These are phyloP conservation scores for Protobothrops mucrosquamatus DNA, from an alignment of 2,113 vertebrate genomes.

Conservation along the genomic window DNA sequence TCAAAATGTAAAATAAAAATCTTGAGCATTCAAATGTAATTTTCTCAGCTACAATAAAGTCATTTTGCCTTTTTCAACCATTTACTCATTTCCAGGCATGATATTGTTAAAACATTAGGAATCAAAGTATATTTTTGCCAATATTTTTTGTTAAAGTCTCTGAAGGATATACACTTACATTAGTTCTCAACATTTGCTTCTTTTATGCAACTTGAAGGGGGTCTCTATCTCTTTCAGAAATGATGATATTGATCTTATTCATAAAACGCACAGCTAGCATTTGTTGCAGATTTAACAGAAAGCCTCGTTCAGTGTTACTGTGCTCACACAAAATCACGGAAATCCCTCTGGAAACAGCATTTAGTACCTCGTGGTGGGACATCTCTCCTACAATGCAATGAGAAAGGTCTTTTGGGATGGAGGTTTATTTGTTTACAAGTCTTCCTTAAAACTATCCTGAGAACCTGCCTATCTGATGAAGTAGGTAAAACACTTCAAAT, in stretches of 20 bases:
- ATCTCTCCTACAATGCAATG: constrained; percentile 83
- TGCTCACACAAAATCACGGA: constrained; percentile 92
- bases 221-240: constrained; percentile 85
- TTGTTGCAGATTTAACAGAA: constrained; percentile 80
- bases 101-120: not conserved
- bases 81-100: constrained; percentile 44
- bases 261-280: constrained; percentile 70
- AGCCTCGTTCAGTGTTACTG: constrained; percentile 96
- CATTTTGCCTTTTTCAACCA: not conserved
- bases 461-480: not conserved
- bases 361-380: constrained; percentile 93
- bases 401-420: not conserved
- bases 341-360: constrained; percentile 81
- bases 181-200: not conserved
- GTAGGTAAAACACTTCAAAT: not conserved
- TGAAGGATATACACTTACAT: not conserved
- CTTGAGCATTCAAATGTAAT: not conserved
- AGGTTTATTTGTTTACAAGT: not conserved
- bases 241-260: constrained; percentile 70
- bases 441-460: not conserved
- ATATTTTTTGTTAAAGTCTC: not conserved
- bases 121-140: not conserved
- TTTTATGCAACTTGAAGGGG: constrained; percentile 80
- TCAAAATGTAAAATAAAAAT: not conserved
- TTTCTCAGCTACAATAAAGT: not conserved